phyloP scores from a whole-genome alignment of 2,888 invertebrate species.

The Caenorhabditis drosophilae region DNA sequence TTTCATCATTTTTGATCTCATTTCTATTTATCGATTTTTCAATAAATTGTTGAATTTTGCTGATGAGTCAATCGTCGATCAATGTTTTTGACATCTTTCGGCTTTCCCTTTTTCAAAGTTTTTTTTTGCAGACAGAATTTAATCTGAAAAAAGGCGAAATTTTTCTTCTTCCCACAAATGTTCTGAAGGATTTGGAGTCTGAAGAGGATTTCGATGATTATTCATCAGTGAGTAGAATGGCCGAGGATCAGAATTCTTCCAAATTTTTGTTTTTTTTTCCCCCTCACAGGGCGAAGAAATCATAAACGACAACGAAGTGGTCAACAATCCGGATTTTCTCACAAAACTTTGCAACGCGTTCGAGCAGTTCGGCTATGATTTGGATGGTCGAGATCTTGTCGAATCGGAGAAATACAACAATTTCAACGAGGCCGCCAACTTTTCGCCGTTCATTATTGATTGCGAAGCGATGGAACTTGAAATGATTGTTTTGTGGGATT shows the following conservation, averaged over 20 bases:
- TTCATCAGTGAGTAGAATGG: constrained; percentile 10
- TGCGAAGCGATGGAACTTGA: constrained; percentile 27
- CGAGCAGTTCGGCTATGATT: constrained; percentile 16
- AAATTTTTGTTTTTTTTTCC: neutral
- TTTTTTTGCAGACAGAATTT: constrained; percentile 11
- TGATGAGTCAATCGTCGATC: too few species aligned
- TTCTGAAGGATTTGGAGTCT: constrained; percentile 4
- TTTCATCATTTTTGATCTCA: too few species aligned
- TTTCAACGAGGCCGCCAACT: constrained; percentile 17
- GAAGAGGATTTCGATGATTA: constrained; percentile 35
- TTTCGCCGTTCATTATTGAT: constrained; percentile 16
- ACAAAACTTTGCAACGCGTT: constrained; percentile 4
- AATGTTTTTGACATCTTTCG: too few species aligned
- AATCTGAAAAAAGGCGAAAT: constrained; percentile 13
- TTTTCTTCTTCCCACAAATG: constrained; percentile 22
- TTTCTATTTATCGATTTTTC: too few species aligned
- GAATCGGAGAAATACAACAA: constrained; percentile 13
- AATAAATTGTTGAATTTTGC: too few species aligned
- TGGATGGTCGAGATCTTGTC: constrained; percentile 15
- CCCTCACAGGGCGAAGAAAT: neutral
- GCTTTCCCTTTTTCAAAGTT: too few species aligned
- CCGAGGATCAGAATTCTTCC: too few species aligned
- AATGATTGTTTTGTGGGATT: constrained; percentile 48
- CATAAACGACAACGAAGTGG: constrained; percentile 10
- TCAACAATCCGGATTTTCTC: neutral